These are phyloP conservation scores for Drosophila quadrilineata DNA, from an alignment of 1,140 invertebrate species.

Conservation along the genomic window DNA sequence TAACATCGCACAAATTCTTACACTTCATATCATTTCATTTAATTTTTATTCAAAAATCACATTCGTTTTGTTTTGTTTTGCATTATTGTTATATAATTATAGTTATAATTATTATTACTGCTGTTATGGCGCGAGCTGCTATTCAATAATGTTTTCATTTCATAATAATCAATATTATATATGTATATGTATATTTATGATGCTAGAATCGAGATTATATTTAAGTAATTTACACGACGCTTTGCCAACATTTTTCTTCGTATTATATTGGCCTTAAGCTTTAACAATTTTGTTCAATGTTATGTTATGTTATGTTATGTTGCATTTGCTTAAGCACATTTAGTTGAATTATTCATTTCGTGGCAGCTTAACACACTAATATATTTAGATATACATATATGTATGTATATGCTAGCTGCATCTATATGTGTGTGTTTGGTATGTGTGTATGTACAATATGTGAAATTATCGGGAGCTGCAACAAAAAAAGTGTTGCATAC, in stretches of 20 bases:
- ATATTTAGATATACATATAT: conserved; percentile 23
- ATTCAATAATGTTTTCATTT: conserved; percentile 38
- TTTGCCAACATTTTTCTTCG: conserved; percentile 10
- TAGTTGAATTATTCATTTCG: conserved; percentile 21
- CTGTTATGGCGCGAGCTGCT: conserved; percentile 37
- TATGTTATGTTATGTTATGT: too few species aligned
- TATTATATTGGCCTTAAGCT: conserved; percentile 68
- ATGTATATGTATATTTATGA: conserved; percentile 48
- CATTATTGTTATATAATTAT: too few species aligned
- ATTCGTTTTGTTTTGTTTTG: conserved; percentile 65
- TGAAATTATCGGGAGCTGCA: conserved; percentile 32
- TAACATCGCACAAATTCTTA: not conserved
- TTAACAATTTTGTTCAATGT: conserved; percentile 77
- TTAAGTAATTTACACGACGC: conserved; percentile 70
- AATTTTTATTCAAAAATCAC: conserved; percentile 79
- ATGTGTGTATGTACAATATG: conserved; percentile 35
- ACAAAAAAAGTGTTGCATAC: conserved; percentile 30
- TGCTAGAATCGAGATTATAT: conserved; percentile 39
- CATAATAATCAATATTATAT: conserved; percentile 17
- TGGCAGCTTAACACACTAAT: conserved; percentile 44
- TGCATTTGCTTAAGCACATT: conserved; percentile 68
- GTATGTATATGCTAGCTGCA: too few species aligned
- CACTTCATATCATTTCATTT: conserved; percentile 65
- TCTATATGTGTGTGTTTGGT: too few species aligned
- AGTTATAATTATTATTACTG: conserved; percentile 18